Evolutionary conservation across 2,797 vertebrate species (phyloP), one percentile per base, ranked within the genome.

Genomic region (Acanthurus tractus): DNA sequence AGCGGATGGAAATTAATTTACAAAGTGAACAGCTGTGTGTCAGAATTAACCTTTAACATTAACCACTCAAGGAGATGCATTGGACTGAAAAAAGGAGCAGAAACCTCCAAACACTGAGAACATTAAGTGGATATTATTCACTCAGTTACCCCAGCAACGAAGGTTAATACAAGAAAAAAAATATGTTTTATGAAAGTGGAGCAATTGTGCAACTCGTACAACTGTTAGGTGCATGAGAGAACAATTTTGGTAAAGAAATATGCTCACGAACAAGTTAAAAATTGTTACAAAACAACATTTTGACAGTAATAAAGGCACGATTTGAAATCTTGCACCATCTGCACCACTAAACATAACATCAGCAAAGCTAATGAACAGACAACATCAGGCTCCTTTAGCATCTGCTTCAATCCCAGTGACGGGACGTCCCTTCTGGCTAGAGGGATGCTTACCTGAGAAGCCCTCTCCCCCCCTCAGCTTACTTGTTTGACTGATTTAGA

Each of bases 351-450:
- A 55, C 23, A 61, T 3, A 56, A 25, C 44, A 71, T 45, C 61
- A 62, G 57, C 18, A 59, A 55, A 12, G 29, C 66, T 61, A 54
- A 70, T 70, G 54, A 64, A 74, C 2, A 59, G 59, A 65, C 36
- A 63, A 20, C 9, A 34, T 54, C 23, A 44, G 55, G 34, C 48
- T 54, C 22, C 25, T 29, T 23, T n/a, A 58, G 40, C 78, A 80
- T 75, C 72, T 80, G 70, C 64, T 70, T 20, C 40, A 42, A 29
- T 40, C 40, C 42, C 71, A 57, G 52, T 44, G n/a, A 74, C 57
- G 63, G 63, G 70, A 73, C 4, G 29, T 70, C 65, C 58, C 71
- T 46, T 59, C 54, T 74, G 59, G 17, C 63, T 68, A 2, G 10
- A 25, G 50, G 29, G 64, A 38, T 22, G n/a, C 71, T 64, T 53